Evolutionary conservation across 2,888 invertebrate species (phyloP), one percentile per base, ranked within the genome.

Genomic region (Maniola hyperantus): DNA sequence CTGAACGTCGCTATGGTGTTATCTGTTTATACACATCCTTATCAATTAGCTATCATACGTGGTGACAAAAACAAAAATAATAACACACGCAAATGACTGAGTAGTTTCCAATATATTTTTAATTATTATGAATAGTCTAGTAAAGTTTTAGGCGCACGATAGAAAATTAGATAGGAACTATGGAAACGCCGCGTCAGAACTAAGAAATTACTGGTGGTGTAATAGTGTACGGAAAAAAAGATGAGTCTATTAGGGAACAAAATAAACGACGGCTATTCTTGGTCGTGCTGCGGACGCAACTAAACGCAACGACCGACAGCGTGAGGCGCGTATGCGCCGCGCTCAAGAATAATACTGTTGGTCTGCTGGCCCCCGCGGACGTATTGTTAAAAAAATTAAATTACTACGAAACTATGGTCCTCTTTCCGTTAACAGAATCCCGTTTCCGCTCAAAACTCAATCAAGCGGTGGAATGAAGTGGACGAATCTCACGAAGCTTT

Each of bases 261-360:
- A 57, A 1, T 51, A 26, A 26, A 51, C 11, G 81, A 85, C 91
- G 91, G 87, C 91, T 89, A 87, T 89, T 87, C 91, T 84, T 86
- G 89, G 75, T 84, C 85, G 86, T 85, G 87, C 79, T 88, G 79
- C 83, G 83, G 83, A 84, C 86, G 83, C 88, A 87, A 92, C 92
- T 92, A 87, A 83, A 82, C 76, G 76, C 57, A 42, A 42, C 57
- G 57, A 13, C 79, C 57, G 57, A 13, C 79, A 88, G 83, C 84
- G 83, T 83, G 6, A n/a, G n/a, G 79, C 87, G 83, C 84, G 84
- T 84, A 83, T 89, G 88, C 91, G 87, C 89, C 84, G 74, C 84
- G 81, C 79, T 81, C 81, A 75, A 84, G 83, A 81, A 83, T 84
- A 86, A 85, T 82, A 81, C 82, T 81, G 59, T 61, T 59, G 83